A percentile compares a stretch with the other conserved stretches of the same genome.
phyloP scores from a whole-genome alignment of 2,888 invertebrate genomes.

The Abrostola tripartita region DNA sequence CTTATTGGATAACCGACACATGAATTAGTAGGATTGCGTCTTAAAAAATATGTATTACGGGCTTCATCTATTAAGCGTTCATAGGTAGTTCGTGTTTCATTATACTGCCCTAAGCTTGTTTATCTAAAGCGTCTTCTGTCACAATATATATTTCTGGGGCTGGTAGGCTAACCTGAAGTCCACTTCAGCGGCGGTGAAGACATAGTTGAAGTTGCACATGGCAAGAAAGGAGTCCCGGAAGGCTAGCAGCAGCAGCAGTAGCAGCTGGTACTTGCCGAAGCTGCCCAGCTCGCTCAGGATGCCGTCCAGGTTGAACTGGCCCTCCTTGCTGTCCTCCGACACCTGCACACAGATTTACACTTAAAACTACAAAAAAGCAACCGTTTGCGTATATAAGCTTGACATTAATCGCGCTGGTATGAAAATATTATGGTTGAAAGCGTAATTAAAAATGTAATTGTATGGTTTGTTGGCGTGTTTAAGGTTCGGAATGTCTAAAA shows the following conservation, averaged over 20 bases:
- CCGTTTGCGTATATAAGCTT: too few relatives aligned
- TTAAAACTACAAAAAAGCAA: neutral
- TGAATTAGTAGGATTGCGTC: too few relatives aligned
- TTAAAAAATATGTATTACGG: too few relatives aligned
- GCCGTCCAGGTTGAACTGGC: conserved; percentile 84
- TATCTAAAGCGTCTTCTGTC: neutral
- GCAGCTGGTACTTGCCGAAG: conserved; percentile 88
- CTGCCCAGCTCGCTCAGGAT: conserved; percentile 86
- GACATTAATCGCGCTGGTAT: neutral
- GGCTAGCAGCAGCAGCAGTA: conserved; percentile 85
- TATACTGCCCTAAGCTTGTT: too few relatives aligned
- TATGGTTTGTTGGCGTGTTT: neutral
- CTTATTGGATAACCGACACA: too few relatives aligned
- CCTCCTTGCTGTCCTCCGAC: conserved; percentile 62
- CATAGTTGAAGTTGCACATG: conserved; percentile 87
- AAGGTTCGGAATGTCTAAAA: neutral
- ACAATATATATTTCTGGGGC: neutral
- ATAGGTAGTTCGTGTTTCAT: too few relatives aligned
- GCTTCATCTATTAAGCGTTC: too few relatives aligned
- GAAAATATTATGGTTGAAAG: neutral
- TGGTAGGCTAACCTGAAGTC: conserved; percentile 83
- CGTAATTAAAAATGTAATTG: conserved; percentile 4
- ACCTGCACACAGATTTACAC: conserved; percentile 52
- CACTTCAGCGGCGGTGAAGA: conserved; percentile 88
- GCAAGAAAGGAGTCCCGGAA: conserved; percentile 87